Base-by-base conservation (phyloP, 2,113 vertebrate species). In the Microtus pennsylvanicus region DNA sequence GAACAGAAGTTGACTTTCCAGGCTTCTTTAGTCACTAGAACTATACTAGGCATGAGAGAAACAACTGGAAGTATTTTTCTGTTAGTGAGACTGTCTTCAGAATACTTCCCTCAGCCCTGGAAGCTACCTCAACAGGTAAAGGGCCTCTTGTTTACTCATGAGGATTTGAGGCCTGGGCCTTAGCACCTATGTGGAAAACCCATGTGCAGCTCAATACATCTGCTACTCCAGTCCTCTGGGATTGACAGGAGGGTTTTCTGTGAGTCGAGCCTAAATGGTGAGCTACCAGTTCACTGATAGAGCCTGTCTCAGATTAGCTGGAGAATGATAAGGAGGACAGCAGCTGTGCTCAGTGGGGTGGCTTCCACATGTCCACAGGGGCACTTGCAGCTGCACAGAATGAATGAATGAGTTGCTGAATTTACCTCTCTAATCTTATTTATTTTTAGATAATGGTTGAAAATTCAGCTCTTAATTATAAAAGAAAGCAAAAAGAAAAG, bases 41-140 rank as follows among this genome's bases (percentile, higher is more conserved):
- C 21, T 82, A 24, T 50, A 35, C 77, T 94, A 26, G 81, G 72
- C 26, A 10, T 0, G 6, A 28, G 33, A 89, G 38, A 38, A 87
- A 72, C 47, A 24, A 92, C 67, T 67, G 33, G 2, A 85, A 77
- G 50, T 52, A 9, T 50, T 67, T 77, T 4, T 16, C 9, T 89
- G 42, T 42, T 94, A 83, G 87, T 89, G 58, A 89, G 91, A 75
- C 92, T 58, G 55, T 19, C 28, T 82, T 89, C 38, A 81, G 77
- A 58, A n/a, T 3, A 81, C 38, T 88, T 16, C 33, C 50, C 35
- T 70, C 92, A 28, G 19, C 26, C 30, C 50, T 21, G 19, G 28
- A 8, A 55, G 28, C 28, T 80, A 16, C 28, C 16, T 14, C 28
- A 80, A 21, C 8, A 52, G 77, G 47, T 55, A n/a, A 81, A 12